phyloP scores from a whole-genome alignment of 92 coral and sea anemone genomes.

The Bergia puertoricense region DNA sequence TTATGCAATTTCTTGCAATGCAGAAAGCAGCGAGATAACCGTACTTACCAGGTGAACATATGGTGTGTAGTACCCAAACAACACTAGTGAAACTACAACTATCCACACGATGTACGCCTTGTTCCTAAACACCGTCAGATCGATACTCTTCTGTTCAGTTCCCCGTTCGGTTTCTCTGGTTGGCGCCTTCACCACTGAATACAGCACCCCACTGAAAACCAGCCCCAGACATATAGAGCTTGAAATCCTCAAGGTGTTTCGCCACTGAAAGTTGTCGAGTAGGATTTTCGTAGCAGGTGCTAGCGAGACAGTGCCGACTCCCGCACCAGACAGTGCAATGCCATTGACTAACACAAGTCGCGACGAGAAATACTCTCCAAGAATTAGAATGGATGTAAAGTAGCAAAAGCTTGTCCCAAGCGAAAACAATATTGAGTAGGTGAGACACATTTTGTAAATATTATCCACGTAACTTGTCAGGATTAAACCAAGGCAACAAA shows the following conservation, averaged over 20 bases:
- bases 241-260: conserved; percentile 66
- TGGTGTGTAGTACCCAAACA: conserved; percentile 52
- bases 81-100: conserved; percentile 35
- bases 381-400: conserved; percentile 62
- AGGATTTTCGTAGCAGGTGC: conserved; percentile 67
- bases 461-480: conserved; percentile 58
- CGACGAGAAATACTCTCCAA: conserved; percentile 64
- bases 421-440: conserved; percentile 70
- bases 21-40: not conserved
- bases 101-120: conserved; percentile 47
- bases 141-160: conserved; percentile 29
- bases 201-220: conserved; percentile 61
- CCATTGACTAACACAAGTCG: conserved; percentile 80
- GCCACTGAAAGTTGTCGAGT: conserved; percentile 71
- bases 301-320: conserved; percentile 79
- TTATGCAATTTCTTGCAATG: not conserved
- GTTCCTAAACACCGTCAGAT: conserved; percentile 42
- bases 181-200: conserved; percentile 62
- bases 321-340: conserved; percentile 84
- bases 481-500: conserved; percentile 62
- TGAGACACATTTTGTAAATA: conserved; percentile 65
- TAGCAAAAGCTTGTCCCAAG: conserved; percentile 74
- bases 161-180: conserved; percentile 19
- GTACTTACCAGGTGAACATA: conserved; percentile 50
- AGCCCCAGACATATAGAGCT: conserved; percentile 59